A percentile compares a stretch with the other conserved stretches of the same genome.
Evolutionary conservation across 2,888 invertebrate species (phyloP).

Genomic region (Drosophila birchii): DNA sequence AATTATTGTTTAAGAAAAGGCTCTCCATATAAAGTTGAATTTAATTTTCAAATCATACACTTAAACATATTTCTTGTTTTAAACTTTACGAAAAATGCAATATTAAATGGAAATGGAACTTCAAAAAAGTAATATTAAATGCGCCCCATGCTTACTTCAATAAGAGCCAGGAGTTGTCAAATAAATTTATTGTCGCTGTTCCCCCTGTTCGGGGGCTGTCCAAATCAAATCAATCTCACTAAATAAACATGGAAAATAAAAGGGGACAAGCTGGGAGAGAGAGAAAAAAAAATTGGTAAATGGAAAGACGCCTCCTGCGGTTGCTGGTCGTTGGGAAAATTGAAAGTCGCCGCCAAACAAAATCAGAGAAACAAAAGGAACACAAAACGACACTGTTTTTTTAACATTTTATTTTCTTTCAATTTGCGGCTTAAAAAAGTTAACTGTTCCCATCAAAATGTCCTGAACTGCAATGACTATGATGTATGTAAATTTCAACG

Average conservation of each 20-base stretch:
- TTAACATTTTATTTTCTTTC: constrained; percentile 45
- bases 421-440: constrained; percentile 49
- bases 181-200: constrained; percentile 23
- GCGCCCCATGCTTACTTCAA: neutral
- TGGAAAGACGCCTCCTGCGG: constrained; percentile 23
- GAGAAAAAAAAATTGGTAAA: constrained; percentile 15
- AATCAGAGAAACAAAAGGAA: constrained; percentile 29
- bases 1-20: neutral
- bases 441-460: constrained; percentile 32
- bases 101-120: neutral
- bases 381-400: constrained; percentile 16
- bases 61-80: neutral
- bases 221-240: constrained; percentile 57
- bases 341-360: constrained; percentile 38
- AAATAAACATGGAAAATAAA: constrained; percentile 38
- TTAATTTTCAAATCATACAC: neutral
- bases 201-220: constrained; percentile 22
- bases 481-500: constrained; percentile 44
- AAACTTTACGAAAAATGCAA: neutral
- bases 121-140: neutral
- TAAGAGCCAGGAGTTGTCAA: constrained; percentile 1
- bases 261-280: constrained; percentile 11
- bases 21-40: neutral
- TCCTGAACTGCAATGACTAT: constrained; percentile 38
- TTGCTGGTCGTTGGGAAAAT: constrained; percentile 33